A percentile compares a stretch with the other conserved stretches of the same genome.
phyloP scores from a whole-genome alignment of 2,888 invertebrate genomes.

The Dolichopus griseipennis region DNA sequence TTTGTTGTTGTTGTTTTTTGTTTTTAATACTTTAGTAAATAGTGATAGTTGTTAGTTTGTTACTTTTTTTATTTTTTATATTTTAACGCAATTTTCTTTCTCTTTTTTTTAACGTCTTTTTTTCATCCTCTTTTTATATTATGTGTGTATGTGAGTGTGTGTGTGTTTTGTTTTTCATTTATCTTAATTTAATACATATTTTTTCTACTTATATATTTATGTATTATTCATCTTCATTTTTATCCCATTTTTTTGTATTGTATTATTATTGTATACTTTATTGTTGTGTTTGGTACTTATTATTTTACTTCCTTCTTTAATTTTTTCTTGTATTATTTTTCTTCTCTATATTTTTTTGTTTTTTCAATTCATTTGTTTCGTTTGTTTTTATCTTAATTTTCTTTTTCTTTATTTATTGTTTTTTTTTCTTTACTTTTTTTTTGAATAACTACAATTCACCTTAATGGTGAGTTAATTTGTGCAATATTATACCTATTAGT shows the following conservation, averaged over 20 bases:
- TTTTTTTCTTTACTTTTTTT: not conserved
- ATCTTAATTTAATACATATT: not conserved
- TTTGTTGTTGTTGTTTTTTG: not conserved
- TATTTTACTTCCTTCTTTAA: not conserved
- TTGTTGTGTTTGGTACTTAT: too few species aligned
- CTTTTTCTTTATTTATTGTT: not conserved
- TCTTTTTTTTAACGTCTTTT: not conserved
- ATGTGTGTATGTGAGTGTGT: not conserved
- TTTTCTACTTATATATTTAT: not conserved
- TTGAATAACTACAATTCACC: not conserved
- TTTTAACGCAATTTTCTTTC: not conserved
- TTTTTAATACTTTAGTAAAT: not conserved
- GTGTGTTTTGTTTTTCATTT: not conserved
- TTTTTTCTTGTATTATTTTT: not conserved
- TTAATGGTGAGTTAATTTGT: constrained; percentile 4
- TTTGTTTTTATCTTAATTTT: too few species aligned
- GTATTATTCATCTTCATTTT: too few species aligned
- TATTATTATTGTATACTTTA: not conserved
- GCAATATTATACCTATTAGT: not conserved
- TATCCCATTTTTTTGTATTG: too few species aligned
- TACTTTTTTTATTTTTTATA: too few species aligned
- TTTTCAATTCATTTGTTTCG: too few species aligned
- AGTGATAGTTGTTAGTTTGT: too few species aligned
- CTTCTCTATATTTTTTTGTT: not conserved
- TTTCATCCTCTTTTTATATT: not conserved